Evolutionary conservation across 2,888 invertebrate species (phyloP).

Genomic region (Nowickia ferox): DNA sequence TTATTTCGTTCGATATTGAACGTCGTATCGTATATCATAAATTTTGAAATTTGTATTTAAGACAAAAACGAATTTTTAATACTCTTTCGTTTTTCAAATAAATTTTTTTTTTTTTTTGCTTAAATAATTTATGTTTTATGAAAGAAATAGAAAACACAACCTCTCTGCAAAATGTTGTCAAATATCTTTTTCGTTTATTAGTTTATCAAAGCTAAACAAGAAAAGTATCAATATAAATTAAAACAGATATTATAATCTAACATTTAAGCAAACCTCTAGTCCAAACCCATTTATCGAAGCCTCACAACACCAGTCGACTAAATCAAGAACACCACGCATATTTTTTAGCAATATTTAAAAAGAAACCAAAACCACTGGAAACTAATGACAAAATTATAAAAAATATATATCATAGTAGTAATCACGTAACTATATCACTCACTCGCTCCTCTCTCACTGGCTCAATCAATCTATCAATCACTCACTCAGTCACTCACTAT

Average conservation of each 20-base stretch:
- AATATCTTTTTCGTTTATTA: neutral
- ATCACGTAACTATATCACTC: slow-evolving; percentile 35
- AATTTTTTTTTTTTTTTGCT: neutral
- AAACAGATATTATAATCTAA: neutral
- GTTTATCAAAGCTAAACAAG: slow-evolving; percentile 16
- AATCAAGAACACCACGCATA: slow-evolving; percentile 54
- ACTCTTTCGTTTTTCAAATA: no score
- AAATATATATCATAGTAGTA: slow-evolving; percentile 34
- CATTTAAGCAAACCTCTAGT: slow-evolving; percentile 36
- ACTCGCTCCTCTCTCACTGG: slow-evolving; percentile 25
- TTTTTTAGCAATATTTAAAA: slow-evolving; percentile 58
- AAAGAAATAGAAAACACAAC: neutral
- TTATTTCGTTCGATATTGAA: no score
- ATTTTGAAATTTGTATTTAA: no score
- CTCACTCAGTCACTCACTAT: slow-evolving; percentile 31
- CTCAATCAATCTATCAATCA: slow-evolving; percentile 39
- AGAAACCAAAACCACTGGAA: neutral
- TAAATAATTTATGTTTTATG: neutral
- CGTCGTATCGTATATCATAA: no score
- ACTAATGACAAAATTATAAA: neutral
- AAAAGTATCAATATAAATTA: slow-evolving; percentile 33
- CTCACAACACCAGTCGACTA: slow-evolving; percentile 40
- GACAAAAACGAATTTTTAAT: no score
- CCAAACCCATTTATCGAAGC: slow-evolving; percentile 69
- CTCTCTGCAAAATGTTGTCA: slow-evolving; percentile 15